Base-by-base conservation (phyloP, 2,888 invertebrate species). In the Apodemia mormo region DNA sequence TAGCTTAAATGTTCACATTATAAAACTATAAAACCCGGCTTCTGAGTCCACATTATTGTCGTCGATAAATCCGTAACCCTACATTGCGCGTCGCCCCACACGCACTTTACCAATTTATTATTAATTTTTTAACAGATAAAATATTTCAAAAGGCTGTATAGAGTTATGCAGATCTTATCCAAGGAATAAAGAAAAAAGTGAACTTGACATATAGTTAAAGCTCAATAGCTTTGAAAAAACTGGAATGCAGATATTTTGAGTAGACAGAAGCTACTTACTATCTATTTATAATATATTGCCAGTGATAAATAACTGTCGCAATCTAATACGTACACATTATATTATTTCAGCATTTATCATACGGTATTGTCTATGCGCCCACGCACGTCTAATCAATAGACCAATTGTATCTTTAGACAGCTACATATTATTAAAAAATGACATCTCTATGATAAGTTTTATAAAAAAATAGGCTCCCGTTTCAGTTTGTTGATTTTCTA, bases 351-450 rank as follows among this genome's bases (percentile, higher is more conserved):
- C 33, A 58, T 58, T 58, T 49, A 49, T 49, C 49, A 49, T 49
- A 4, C 4, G 12, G 49, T 49, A 49, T 49, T 30, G 58, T 29
- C 30, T 56, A 3, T 76, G 73, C 81, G 78, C 84, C 83, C 84
- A 83, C 85, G 81, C 82, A 74, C 73, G 72, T 33, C 76, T 76
- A 78, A 78, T 75, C 79, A 79, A 71, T 82, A 82, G 80, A 81
- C 78, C 80, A 77, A 81, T 76, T 69, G 75, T 79, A 12, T 61
- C 58, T 30, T 61, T 33, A 10, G 30, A 30, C 58, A 61, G 33
- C 30, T 61, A 8, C 10, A 61, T 61, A 33, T 61, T 61, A 61
- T 33, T 56, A 30, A 12, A 61, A 61, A 61, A 61, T 61, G 29
- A 61, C 58, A 61, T 30, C 30, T 58, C 30, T 58, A 58, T 58